These are phyloP conservation scores for Myrmecophaga tridactyla DNA, from an alignment of 2,113 vertebrate species.

Conservation along the genomic window DNA sequence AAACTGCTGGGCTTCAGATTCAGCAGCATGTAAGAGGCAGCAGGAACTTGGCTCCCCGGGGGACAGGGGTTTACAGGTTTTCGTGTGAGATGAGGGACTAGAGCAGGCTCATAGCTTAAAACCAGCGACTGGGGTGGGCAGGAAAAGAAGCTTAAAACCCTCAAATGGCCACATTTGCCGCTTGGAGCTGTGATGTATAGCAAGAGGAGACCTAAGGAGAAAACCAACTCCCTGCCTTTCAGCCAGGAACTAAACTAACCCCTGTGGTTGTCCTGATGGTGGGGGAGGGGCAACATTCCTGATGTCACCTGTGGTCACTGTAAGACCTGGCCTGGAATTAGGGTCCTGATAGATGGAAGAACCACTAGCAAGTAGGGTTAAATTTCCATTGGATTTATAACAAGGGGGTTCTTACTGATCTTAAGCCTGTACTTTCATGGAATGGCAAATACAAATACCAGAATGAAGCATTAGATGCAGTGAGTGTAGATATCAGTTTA, in stretches of 20 bases:
- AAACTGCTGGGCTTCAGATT: not conserved
- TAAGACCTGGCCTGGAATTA: not conserved
- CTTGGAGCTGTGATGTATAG: not conserved
- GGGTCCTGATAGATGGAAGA: accelerated
- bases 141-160: not conserved
- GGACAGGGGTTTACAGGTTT: not conserved
- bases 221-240: not conserved
- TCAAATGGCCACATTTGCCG: not conserved
- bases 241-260: not conserved
- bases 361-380: not conserved
- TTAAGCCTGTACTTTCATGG: not conserved
- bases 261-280: not conserved
- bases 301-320: not conserved
- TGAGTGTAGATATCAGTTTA: not conserved
- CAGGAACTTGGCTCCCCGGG: not conserved
- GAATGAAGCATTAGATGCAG: not conserved
- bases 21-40: not conserved
- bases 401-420: not conserved
- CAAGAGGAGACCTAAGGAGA: not conserved
- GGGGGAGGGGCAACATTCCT: not conserved
- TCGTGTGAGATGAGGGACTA: not conserved
- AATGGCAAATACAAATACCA: not conserved
- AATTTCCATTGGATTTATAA: not conserved
- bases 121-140: not conserved
- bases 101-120: not conserved